Percentiles rank a stretch among this genome's conserved stretches.
These are phyloP conservation scores for Salarias fasciatus DNA, from an alignment of 2,797 vertebrate genomes.

Conservation along the genomic window DNA sequence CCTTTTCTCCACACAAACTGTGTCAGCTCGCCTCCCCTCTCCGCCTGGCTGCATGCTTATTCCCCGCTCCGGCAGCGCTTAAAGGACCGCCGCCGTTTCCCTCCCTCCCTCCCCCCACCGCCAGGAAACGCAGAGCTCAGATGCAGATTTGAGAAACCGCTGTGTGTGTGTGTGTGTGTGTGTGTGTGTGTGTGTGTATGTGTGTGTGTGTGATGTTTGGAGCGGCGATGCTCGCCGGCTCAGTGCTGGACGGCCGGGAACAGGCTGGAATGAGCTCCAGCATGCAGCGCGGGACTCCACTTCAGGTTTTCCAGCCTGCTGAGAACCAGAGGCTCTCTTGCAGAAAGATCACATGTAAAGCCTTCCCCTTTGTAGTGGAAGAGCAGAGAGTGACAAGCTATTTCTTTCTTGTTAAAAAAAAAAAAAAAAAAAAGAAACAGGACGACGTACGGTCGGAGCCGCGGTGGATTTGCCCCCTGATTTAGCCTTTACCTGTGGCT, in stretches of 20 bases:
- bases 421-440: slow-evolving; percentile 74
- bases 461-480: slow-evolving; percentile 74
- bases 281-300: slow-evolving; percentile 69
- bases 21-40: slow-evolving; percentile 63
- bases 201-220: slow-evolving; percentile 27
- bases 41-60: slow-evolving; percentile 38
- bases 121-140: slow-evolving; percentile 17
- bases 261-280: slow-evolving; percentile 42
- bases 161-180: too few species aligned
- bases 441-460: slow-evolving; percentile 72
- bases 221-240: slow-evolving; percentile 35
- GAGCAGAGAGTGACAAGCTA: slow-evolving; percentile 90
- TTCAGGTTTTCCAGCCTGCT: slow-evolving; percentile 82
- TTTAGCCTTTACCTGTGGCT: slow-evolving; percentile 73
- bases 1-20: slow-evolving; percentile 64
- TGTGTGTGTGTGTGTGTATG: too few species aligned
- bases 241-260: slow-evolving; percentile 25
- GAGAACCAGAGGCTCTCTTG: slow-evolving; percentile 86
- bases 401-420: slow-evolving; percentile 86
- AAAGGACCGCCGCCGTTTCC: slow-evolving; percentile 39
- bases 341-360: slow-evolving; percentile 92
- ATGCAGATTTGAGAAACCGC: slow-evolving; percentile 24
- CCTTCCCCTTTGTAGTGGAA: slow-evolving; percentile 92
- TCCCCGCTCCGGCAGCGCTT: slow-evolving; percentile 48
- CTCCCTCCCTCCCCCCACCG: background rate